Evolutionary conservation across 2,797 vertebrate species (phyloP).

Genomic region (Sandelia bainsii): DNA sequence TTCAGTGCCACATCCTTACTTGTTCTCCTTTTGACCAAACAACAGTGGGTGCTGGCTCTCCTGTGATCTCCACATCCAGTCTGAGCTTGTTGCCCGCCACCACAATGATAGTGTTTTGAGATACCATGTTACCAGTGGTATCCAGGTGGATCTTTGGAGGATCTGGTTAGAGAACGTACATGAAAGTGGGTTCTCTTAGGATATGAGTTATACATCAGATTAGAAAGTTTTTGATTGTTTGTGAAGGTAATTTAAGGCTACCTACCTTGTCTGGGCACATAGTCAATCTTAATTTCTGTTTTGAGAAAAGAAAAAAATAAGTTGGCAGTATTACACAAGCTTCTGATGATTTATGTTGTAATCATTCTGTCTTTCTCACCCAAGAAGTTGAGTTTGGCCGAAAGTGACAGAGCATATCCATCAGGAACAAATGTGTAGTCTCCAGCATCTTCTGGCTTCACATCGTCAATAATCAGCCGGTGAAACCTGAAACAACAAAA

Average conservation of each 20-base stretch:
- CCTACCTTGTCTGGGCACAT: conserved; percentile 90
- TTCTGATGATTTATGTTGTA: conserved; percentile 32
- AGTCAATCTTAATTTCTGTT: conserved; percentile 93
- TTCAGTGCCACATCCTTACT: conserved; percentile 63
- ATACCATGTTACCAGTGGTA: conserved; percentile 88
- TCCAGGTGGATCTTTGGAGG: conserved; percentile 95
- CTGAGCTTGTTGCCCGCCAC: conserved; percentile 95
- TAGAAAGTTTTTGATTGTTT: conserved; percentile 1
- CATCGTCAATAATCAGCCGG: conserved; percentile 87
- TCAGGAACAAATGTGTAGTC: conserved; percentile 94
- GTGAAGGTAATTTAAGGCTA: neutral
- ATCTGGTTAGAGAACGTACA: conserved; percentile 75
- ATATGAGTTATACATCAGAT: neutral
- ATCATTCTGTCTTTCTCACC: conserved; percentile 81
- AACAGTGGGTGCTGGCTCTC: conserved; percentile 89
- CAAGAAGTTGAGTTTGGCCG: conserved; percentile 95
- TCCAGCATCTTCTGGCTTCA: conserved; percentile 90
- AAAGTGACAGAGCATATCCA: conserved; percentile 91
- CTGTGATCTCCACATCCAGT: conserved; percentile 91
- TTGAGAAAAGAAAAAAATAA: conserved; percentile 36
- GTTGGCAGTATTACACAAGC: conserved; percentile 17
- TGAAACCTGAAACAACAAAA: conserved; percentile 84
- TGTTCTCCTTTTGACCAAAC: conserved; percentile 87
- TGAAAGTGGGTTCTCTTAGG: neutral
- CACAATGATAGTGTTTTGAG: conserved; percentile 91